Conservation (phyloP, 2,797 vertebrate species). For the Channallabes apus region DNA sequence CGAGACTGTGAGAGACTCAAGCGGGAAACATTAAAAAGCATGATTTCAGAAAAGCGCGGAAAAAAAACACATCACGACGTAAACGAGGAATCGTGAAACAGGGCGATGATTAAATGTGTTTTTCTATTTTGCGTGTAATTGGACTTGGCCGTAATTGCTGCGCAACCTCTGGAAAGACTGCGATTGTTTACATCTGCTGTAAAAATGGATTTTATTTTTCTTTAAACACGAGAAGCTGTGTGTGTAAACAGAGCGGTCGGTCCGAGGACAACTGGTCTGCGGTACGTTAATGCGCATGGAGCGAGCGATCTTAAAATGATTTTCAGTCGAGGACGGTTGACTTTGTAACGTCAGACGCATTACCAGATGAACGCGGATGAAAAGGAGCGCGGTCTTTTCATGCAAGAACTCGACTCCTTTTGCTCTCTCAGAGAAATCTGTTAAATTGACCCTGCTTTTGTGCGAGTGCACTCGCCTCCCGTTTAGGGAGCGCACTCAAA, state of each 20-base stretch:
- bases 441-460: not conserved
- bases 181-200: conserved; percentile 12
- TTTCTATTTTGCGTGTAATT: conserved; percentile 17
- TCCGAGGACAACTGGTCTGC: not conserved
- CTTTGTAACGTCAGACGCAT: not conserved
- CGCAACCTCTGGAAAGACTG: conserved; percentile 1
- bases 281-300: not conserved
- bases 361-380: not conserved
- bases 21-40: not conserved
- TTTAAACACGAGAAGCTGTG: not conserved
- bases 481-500: not conserved
- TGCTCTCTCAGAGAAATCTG: not conserved
- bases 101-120: conserved; percentile 17
- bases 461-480: not conserved
- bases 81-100: conserved; percentile 1
- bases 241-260: not conserved
- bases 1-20: not conserved
- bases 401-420: not conserved
- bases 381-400: not conserved
- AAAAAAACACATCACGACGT: conserved; percentile 10
- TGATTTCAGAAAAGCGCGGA: not conserved
- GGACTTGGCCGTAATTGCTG: conserved; percentile 26
- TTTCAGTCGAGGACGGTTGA: not conserved
- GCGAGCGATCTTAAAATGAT: not conserved
- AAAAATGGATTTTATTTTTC: not conserved